Percentiles rank a stretch among this genome's conserved stretches.
phyloP scores from a whole-genome alignment of 2,888 invertebrate species.

The Frankliniella intonsa region DNA sequence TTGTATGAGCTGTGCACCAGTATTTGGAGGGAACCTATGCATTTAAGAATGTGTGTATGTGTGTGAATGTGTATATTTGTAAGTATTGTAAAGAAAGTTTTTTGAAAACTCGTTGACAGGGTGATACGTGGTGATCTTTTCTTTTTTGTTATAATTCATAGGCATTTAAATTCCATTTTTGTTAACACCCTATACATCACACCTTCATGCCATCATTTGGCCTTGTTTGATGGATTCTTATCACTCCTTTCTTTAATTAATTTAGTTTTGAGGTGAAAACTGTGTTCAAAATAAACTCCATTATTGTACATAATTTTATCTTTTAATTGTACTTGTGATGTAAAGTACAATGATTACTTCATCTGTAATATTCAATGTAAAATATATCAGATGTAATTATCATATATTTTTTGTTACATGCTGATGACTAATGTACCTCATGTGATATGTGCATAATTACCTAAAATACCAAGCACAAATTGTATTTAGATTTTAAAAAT shows the following conservation, averaged over 20 bases:
- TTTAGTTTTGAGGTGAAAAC: too few relatives aligned
- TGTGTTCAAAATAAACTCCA: neutral
- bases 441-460: neutral
- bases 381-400: neutral
- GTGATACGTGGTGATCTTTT: neutral
- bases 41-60: neutral
- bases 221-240: neutral
- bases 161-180: neutral
- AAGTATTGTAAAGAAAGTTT: neutral
- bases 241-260: neutral
- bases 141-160: neutral
- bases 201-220: too few relatives aligned
- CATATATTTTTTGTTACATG: conserved; percentile 6
- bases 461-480: neutral
- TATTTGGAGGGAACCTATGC: neutral
- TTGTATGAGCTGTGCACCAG: conserved; percentile 10
- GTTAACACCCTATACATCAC: too few relatives aligned
- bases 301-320: neutral
- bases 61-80: neutral
- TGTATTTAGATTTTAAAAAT: neutral
- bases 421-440: neutral
- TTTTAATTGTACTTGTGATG: neutral
- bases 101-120: neutral
- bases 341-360: neutral
- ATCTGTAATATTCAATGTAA: neutral